phyloP scores from a whole-genome alignment of 1,140 invertebrate genomes.

The Halesus radiatus region DNA sequence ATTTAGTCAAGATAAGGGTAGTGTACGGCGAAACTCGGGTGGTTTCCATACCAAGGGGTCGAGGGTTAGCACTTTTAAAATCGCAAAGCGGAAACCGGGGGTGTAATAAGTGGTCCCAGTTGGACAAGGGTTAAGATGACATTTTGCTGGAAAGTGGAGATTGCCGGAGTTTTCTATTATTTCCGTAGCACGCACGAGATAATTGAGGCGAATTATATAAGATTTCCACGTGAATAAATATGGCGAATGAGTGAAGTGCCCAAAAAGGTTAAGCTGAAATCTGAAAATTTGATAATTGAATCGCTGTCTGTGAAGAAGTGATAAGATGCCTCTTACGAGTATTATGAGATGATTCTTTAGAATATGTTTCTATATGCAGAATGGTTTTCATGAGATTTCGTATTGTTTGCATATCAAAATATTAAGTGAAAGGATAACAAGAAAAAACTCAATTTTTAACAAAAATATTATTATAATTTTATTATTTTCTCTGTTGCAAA shows the following conservation, averaged over 20 bases:
- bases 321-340: too few species aligned
- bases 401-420: too few species aligned
- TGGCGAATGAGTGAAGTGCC: not conserved
- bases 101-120: not conserved
- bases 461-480: too few species aligned
- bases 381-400: too few species aligned
- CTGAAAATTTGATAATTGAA: too few species aligned
- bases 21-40: not conserved
- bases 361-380: too few species aligned
- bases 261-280: not conserved
- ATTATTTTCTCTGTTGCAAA: too few species aligned
- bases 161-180: not conserved
- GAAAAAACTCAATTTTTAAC: too few species aligned
- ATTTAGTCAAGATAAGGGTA: conserved; percentile 39
- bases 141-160: conserved; percentile 3
- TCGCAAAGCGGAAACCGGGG: conserved; percentile 5
- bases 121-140: conserved; percentile 29
- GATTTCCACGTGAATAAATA: conserved; percentile 4
- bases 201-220: not conserved
- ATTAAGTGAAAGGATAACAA: too few species aligned
- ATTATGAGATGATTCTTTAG: not conserved
- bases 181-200: conserved; percentile 2
- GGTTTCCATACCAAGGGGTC: not conserved
- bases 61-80: conserved; percentile 18
- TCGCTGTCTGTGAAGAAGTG: too few species aligned